These are phyloP conservation scores for Eledone cirrhosa DNA, from an alignment of 2,888 invertebrate species.

Conservation along the genomic window DNA sequence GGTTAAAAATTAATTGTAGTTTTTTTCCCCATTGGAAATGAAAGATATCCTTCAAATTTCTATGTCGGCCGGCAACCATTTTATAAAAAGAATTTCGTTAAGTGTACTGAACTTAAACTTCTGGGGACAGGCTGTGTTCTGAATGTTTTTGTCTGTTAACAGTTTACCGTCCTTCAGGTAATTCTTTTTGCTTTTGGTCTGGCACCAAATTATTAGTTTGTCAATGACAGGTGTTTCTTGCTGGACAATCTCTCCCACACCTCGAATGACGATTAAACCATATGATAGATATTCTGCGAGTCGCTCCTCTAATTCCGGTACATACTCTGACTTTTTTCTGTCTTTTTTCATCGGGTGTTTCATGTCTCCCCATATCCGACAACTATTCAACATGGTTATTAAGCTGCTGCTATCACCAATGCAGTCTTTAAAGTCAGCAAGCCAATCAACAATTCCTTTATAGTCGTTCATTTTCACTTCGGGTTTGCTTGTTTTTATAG, in stretches of 20 bases:
- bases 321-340: not conserved
- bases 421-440: slow-evolving; percentile 2
- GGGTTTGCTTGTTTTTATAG: not conserved
- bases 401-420: not conserved
- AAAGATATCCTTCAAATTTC: not conserved
- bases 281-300: not conserved
- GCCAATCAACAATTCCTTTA: not conserved
- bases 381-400: not conserved
- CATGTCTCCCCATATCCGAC: slow-evolving; percentile 6
- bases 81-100: not conserved
- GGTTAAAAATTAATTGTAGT: not conserved
- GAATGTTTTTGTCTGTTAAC: not conserved
- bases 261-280: not conserved
- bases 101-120: not conserved
- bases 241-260: not conserved
- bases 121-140: slow-evolving; percentile 1
- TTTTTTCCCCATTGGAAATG: not conserved
- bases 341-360: slow-evolving; percentile 26
- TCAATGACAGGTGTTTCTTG: not conserved
- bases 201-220: slow-evolving; percentile 15
- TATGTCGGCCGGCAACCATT: not conserved
- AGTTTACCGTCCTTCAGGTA: slow-evolving; percentile 22
- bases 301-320: not conserved
- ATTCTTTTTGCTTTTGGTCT: not conserved
- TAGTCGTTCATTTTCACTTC: not conserved